phyloP scores from a whole-genome alignment of 2,888 invertebrate genomes.

The Toxonevra muliebris region DNA sequence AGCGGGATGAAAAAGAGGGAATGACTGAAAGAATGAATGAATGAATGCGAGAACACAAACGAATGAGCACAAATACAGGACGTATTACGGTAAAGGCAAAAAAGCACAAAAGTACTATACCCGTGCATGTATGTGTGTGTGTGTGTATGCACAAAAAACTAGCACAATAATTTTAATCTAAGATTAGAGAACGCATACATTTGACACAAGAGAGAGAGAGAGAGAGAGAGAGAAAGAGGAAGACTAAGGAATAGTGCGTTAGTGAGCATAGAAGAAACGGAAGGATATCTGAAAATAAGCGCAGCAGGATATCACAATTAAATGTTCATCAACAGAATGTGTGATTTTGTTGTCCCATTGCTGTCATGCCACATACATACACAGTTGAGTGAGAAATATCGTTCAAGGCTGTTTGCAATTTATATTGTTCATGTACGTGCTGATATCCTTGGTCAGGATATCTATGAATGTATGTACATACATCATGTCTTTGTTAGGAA shows the following conservation, averaged over 20 bases:
- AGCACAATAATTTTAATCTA: conserved; percentile 11
- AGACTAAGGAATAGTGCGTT: not conserved
- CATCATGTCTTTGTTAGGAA: not conserved
- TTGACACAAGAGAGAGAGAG: not conserved
- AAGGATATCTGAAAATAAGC: not conserved
- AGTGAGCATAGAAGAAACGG: not conserved
- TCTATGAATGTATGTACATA: not conserved
- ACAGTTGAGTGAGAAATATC: not conserved
- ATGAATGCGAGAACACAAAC: conserved; percentile 5
- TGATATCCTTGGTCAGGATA: not conserved
- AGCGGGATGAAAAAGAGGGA: conserved; percentile 18
- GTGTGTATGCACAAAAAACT: not conserved
- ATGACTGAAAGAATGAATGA: conserved; percentile 6
- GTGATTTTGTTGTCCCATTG: no score
- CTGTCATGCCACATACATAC: no score
- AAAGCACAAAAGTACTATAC: not conserved
- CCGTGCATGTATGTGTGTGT: not conserved
- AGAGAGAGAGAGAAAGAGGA: not conserved
- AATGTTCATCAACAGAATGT: not conserved
- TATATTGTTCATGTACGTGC: not conserved
- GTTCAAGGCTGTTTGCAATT: not conserved
- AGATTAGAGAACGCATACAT: conserved; percentile 1
- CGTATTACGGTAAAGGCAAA: conserved; percentile 9
- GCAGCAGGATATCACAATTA: not conserved
- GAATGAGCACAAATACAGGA: conserved; percentile 21